Evolutionary conservation across 2,888 invertebrate species (phyloP), one percentile per base, ranked within the genome.

Genomic region (Archaeoteleia sp.): DNA sequence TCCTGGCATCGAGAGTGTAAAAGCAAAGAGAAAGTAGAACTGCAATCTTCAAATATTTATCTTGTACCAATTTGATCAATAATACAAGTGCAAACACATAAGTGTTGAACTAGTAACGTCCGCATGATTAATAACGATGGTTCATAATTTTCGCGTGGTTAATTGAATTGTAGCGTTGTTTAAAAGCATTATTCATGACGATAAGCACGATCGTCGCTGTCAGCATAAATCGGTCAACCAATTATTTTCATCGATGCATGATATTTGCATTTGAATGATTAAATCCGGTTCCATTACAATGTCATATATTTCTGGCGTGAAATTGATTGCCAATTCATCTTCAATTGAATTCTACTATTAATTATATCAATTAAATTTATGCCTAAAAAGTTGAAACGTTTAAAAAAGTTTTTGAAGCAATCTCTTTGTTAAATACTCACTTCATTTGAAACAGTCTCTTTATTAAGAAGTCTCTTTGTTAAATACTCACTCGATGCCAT

Each of bases 1-100:
- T 66, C 57, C 58, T 46, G 71, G 70, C 73, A 71, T 72, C 76
- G 75, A 75, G 73, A 60, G 73, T 73, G 74, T 78, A 69, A 51
- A 30, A 45, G 27, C 35, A 12, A 49, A 55, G 60, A 39, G 48
- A 63, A 46, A 8, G 14, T 7, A 43, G 2, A 40, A 20, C 17
- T 20, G 8, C 17, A 30, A 10, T 6, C 9, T 30, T 30, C 4
- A n/a, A n/a, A n/a, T n/a, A 20, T 20, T 20, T 20, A 20, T 5
- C 2, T 20, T 20, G 5, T 20, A 5, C 20, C 5, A 5, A 20
- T 20, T 20, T 20, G 20, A 20, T 20, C n/a, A n/a, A n/a, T n/a
- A n/a, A n/a, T n/a, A n/a, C n/a, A n/a, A n/a, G n/a, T n/a, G n/a
- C n/a, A n/a, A n/a, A n/a, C n/a, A n/a, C n/a, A n/a, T n/a, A n/a